Percentiles rank a stretch among this genome's conserved stretches.
These are phyloP conservation scores for Coenonympha glycerion DNA, from an alignment of 2,888 invertebrate species.

Conservation along the genomic window DNA sequence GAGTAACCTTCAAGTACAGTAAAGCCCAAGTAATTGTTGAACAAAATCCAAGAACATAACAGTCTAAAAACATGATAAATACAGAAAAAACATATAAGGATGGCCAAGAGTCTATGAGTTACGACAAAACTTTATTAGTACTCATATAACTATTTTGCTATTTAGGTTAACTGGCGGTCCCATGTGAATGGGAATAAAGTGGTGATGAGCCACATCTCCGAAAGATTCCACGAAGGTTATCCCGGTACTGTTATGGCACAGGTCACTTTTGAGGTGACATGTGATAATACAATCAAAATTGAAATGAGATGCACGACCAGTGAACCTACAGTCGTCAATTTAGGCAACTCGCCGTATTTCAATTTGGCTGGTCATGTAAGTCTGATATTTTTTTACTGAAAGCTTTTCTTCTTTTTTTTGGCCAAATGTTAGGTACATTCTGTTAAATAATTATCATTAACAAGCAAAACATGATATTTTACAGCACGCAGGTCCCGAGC, in stretches of 20 bases:
- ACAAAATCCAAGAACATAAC: no score
- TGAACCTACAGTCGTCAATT: constrained; percentile 87
- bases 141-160: constrained; percentile 14
- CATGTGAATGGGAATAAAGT: constrained; percentile 78
- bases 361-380: constrained; percentile 93
- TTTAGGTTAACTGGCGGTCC: constrained; percentile 80
- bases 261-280: constrained; percentile 81
- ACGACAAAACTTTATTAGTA: no score
- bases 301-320: constrained; percentile 84
- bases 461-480: no score
- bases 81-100: no score
- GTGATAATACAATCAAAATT: constrained; percentile 83
- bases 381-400: no score
- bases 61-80: no score
- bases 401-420: no score
- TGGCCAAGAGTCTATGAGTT: no score
- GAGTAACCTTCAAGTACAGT: no score
- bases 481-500: constrained; percentile 77
- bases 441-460: no score
- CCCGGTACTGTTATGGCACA: constrained; percentile 87
- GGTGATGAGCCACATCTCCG: constrained; percentile 83
- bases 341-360: constrained; percentile 93
- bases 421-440: no score
- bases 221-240: constrained; percentile 90
- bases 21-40: no score